Percentiles rank a stretch among this genome's conserved stretches.
These are phyloP conservation scores for Thinocorus orbignyianus DNA, from an alignment of 2,113 vertebrate genomes.

Conservation along the genomic window DNA sequence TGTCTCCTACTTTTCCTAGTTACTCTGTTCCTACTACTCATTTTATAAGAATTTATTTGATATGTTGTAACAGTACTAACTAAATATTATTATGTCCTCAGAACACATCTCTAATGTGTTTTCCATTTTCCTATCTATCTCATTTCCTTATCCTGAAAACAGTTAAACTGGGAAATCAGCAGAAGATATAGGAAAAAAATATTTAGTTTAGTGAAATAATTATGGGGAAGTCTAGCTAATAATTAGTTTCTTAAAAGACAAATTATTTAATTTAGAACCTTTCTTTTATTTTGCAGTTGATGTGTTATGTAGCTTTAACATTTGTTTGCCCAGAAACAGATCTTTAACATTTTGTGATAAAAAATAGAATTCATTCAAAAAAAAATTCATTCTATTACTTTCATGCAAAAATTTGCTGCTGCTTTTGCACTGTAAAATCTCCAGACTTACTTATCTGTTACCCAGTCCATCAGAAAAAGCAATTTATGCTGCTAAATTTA, in stretches of 20 bases:
- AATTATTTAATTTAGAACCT: background rate
- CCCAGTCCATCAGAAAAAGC: background rate
- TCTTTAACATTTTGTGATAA: background rate
- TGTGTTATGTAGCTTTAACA: background rate
- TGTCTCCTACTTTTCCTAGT: background rate
- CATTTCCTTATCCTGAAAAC: conserved; percentile 1
- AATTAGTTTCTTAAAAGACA: background rate
- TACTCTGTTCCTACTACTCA: background rate
- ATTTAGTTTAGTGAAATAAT: background rate
- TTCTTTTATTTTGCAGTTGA: background rate
- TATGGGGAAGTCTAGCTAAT: background rate
- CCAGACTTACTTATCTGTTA: background rate
- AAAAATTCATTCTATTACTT: background rate
- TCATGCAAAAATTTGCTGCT: background rate
- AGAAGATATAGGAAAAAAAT: background rate
- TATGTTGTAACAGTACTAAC: background rate
- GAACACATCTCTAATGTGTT: background rate
- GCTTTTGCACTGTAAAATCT: background rate
- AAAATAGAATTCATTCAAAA: background rate
- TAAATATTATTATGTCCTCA: background rate
- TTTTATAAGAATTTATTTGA: background rate
- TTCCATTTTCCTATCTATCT: conserved; percentile 3
- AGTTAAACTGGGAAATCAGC: background rate
- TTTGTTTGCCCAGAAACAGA: background rate
- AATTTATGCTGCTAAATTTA: background rate